A percentile compares a stretch with the other conserved stretches of the same genome.
These are phyloP conservation scores for Caenorhabditis becei DNA, from an alignment of 2,888 invertebrate genomes.

Conservation along the genomic window DNA sequence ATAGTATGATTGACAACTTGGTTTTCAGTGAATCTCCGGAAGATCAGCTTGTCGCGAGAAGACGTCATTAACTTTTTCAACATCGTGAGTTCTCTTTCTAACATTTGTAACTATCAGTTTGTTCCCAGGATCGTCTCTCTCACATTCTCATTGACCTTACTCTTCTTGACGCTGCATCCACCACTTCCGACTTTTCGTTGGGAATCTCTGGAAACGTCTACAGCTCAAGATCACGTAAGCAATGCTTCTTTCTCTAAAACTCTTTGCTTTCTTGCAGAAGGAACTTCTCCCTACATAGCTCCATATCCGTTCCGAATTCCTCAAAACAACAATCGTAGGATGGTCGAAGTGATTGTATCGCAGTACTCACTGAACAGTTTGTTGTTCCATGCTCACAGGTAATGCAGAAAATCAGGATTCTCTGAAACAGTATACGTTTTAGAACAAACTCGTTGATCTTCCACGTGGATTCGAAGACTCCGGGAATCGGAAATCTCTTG, in stretches of 20 bases:
- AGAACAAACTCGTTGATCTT: slow-evolving; percentile 74
- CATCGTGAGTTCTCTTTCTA: slow-evolving; percentile 52
- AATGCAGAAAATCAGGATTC: neutral
- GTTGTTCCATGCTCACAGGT: slow-evolving; percentile 72
- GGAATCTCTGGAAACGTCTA: slow-evolving; percentile 72
- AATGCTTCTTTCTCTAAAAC: neutral
- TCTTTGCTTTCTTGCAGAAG: slow-evolving; percentile 55
- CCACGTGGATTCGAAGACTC: slow-evolving; percentile 72
- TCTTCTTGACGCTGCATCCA: slow-evolving; percentile 70
- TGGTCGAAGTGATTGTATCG: slow-evolving; percentile 70
- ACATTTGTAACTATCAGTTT: neutral
- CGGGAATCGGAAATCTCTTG: slow-evolving; percentile 68
- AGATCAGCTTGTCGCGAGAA: slow-evolving; percentile 55
- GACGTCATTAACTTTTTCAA: slow-evolving; percentile 73
- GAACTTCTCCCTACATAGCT: slow-evolving; percentile 65
- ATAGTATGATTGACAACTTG: neutral
- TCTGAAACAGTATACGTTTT: slow-evolving; percentile 2
- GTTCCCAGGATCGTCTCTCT: slow-evolving; percentile 63
- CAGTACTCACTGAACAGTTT: slow-evolving; percentile 71
- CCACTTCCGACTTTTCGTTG: slow-evolving; percentile 68
- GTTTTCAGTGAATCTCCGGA: slow-evolving; percentile 38
- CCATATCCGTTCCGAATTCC: slow-evolving; percentile 73
- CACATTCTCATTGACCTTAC: slow-evolving; percentile 72
- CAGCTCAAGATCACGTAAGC: slow-evolving; percentile 67
- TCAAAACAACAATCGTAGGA: slow-evolving; percentile 61